Evolutionary conservation across 2,888 invertebrate species (phyloP).

Genomic region (Limnephilus auricula): DNA sequence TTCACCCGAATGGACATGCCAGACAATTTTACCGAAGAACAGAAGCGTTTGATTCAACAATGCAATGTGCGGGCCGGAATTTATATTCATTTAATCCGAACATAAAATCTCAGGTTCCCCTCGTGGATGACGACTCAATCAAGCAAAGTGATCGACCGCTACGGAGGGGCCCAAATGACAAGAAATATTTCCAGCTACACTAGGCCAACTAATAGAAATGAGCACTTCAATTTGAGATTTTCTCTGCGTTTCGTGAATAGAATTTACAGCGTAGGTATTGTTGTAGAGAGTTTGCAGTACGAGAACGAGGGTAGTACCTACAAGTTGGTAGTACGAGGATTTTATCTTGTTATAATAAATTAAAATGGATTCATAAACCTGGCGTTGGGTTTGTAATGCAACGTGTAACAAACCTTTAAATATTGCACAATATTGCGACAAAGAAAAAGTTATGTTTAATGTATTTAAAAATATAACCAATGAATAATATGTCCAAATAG

Average conservation of each 20-base stretch:
- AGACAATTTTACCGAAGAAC: conserved; percentile 55
- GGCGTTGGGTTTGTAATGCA: no score
- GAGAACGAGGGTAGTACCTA: no score
- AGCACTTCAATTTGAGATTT: background rate
- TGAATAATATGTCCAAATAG: no score
- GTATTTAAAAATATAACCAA: no score
- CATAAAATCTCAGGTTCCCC: conserved; percentile 64
- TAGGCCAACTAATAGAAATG: background rate
- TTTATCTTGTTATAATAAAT: no score
- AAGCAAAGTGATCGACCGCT: conserved; percentile 65
- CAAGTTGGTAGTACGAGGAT: no score
- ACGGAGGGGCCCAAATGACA: conserved; percentile 52
- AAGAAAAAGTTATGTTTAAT: no score
- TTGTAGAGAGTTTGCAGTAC: background rate
- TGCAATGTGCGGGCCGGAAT: conserved; percentile 49
- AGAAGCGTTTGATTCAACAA: conserved; percentile 56
- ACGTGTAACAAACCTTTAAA: no score
- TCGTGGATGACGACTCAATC: conserved; percentile 65
- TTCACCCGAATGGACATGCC: conserved; percentile 43
- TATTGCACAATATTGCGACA: no score
- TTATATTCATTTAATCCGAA: conserved; percentile 66
- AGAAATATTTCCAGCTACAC: background rate
- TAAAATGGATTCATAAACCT: no score
- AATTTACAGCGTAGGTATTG: background rate
- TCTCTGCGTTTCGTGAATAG: background rate